Evolutionary conservation across 1,140 invertebrate species (phyloP).

Genomic region (Augochlora pura): DNA sequence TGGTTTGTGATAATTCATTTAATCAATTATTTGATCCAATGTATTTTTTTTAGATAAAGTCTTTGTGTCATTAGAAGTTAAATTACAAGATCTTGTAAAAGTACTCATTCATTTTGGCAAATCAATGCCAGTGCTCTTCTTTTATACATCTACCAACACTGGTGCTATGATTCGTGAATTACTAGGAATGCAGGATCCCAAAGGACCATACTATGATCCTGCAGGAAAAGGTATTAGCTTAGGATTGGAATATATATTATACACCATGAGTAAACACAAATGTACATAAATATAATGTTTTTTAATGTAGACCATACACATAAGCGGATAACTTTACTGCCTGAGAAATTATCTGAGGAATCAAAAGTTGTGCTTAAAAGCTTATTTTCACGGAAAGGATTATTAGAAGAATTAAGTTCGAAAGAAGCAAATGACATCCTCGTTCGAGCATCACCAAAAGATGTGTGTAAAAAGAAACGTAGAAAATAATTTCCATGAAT

Average conservation of each 20-base stretch:
- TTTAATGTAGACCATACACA: constrained; percentile 82
- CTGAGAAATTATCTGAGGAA: constrained; percentile 85
- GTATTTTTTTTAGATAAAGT: constrained; percentile 68
- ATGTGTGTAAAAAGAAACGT: constrained; percentile 69
- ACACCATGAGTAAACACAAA: constrained; percentile 1
- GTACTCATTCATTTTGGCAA: constrained; percentile 88
- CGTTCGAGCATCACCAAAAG: constrained; percentile 86
- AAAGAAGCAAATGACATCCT: constrained; percentile 91
- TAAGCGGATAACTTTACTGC: constrained; percentile 89
- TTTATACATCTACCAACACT: constrained; percentile 85
- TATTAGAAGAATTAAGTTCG: constrained; percentile 85
- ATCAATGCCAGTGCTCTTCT: constrained; percentile 87
- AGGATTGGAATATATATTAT: constrained; percentile 5
- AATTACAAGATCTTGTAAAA: constrained; percentile 85
- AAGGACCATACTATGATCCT: constrained; percentile 82
- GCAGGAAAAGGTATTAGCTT: constrained; percentile 82
- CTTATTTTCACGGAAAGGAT: constrained; percentile 82
- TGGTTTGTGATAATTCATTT: neutral
- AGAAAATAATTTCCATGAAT: neutral
- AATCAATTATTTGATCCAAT: constrained; percentile 20
- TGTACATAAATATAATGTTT: constrained; percentile 44
- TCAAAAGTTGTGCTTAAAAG: constrained; percentile 83
- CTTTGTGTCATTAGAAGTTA: constrained; percentile 83
- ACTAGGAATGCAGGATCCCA: constrained; percentile 82
- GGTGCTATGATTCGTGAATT: constrained; percentile 85